These are phyloP conservation scores for Sylvietta virens DNA, from an alignment of 2,113 vertebrate genomes.

Conservation along the genomic window DNA sequence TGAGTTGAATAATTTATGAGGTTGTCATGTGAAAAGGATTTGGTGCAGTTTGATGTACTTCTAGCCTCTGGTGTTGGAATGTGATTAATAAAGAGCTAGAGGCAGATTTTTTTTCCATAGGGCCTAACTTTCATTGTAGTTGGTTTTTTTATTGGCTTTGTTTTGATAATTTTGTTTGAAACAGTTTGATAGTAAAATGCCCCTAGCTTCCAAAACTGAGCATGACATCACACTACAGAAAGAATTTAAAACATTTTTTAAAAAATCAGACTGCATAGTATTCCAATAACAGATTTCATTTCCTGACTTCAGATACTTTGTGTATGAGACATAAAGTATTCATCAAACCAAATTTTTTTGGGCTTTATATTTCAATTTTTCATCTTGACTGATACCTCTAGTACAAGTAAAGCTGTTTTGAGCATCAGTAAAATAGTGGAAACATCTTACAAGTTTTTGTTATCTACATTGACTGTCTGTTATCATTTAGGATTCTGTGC, in stretches of 20 bases:
- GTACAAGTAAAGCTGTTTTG: background rate
- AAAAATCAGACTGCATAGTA: background rate
- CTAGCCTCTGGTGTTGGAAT: conserved; percentile 74
- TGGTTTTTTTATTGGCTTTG: background rate
- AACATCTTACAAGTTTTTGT: conserved; percentile 38
- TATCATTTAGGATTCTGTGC: conserved; percentile 60
- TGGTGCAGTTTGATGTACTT: conserved; percentile 80
- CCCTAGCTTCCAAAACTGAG: conserved; percentile 27
- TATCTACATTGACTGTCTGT: conserved; percentile 67
- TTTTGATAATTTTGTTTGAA: conserved; percentile 55
- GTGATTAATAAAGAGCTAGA: conserved; percentile 81
- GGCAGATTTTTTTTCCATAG: conserved; percentile 35
- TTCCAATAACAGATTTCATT: background rate
- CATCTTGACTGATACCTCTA: background rate
- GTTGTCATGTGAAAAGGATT: conserved; percentile 86
- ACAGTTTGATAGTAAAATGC: conserved; percentile 35
- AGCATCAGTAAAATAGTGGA: background rate
- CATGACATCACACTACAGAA: background rate
- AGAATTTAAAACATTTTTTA: background rate
- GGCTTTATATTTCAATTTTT: background rate
- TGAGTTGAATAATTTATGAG: conserved; percentile 92
- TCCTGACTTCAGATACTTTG: background rate
- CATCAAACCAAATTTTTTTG: background rate
- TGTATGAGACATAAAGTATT: conserved; percentile 35
- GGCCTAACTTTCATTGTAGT: conserved; percentile 56